Percentiles rank a stretch among this genome's conserved stretches.
phyloP scores from a whole-genome alignment of 2,797 vertebrate species.

The Sebastiscus tertius region DNA sequence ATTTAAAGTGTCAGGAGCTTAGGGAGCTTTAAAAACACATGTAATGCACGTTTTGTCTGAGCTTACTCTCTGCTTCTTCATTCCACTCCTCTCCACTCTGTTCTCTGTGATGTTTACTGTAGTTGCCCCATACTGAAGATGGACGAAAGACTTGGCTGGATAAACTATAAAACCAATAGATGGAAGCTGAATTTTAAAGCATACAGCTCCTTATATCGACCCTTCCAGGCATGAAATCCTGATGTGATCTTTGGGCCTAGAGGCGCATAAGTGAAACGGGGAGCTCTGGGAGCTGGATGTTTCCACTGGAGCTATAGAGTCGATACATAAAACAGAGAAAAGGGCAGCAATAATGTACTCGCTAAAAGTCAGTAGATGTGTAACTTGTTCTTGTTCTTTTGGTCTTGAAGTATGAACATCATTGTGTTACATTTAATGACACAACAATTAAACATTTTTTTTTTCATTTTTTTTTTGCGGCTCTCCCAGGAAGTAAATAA shows the following conservation, averaged over 20 bases:
- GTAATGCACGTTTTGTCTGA: neutral
- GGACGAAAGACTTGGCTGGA: neutral
- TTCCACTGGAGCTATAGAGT: neutral
- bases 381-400: neutral
- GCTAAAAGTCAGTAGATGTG: neutral
- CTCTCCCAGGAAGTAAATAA: conserved; percentile 11
- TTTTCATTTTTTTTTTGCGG: neutral
- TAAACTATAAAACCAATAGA: neutral
- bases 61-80: neutral
- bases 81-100: neutral
- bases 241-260: neutral
- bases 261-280: neutral
- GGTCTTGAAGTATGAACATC: neutral
- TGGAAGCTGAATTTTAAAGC: neutral
- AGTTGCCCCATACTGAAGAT: neutral
- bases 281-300: neutral
- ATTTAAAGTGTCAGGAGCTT: conserved; percentile 9
- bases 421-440: neutral
- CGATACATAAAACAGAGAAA: neutral
- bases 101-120: neutral
- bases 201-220: neutral
- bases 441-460: neutral
- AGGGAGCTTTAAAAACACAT: neutral
- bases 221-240: neutral
- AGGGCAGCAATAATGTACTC: neutral